Evolutionary conservation across 2,113 vertebrate species (phyloP), one percentile per base, ranked within the genome.

Genomic region (Columba janthina): DNA sequence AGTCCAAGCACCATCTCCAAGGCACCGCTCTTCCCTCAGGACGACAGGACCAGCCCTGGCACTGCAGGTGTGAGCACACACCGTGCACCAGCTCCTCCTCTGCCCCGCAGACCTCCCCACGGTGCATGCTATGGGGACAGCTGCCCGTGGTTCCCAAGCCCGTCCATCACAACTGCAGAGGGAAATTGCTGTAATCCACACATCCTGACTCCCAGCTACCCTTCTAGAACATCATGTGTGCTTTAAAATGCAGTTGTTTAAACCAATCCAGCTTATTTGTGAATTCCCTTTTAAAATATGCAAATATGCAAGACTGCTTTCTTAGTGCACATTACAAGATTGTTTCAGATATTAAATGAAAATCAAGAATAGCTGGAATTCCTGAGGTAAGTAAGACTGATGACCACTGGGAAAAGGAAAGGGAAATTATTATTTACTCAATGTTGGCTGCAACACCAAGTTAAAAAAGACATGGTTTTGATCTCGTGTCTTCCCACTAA

Each of bases 91-190:
- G 70, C 38, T 42, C 40, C 51, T 71, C 48, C 61, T 40, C 48
- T 71, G 65, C 22, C 25, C 38, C 34, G 34, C 53, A 61, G 50
- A 40, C 15, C 20, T 42, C 36, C 15, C 2, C 10, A 9, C 0
- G 0, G 21, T 31, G 11, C 0, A 1, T 8, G 26, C 22, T 15
- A 3, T 3, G 18, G 18, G 26, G 62, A 42, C 38, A 57, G 10
- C 1, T 40, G 11, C 31, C 9, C 44, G 18, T 67, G 28, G 24
- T 56, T 89, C n/a, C 61, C 61, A 61, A 91, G 77, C 32, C 65
- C 32, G 8, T 36, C 50, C 26, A 3, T 56, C 74, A 19, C 51
- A 53, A 44, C 58, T 66, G 20, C 66, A 61, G 53, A 77, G 19
- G 69, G 38, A 74, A 76, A 69, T 48, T 1, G 0, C 46, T 82